Conservation (phyloP, 2,113 vertebrate genomes). For the Climacteris rufus region DNA sequence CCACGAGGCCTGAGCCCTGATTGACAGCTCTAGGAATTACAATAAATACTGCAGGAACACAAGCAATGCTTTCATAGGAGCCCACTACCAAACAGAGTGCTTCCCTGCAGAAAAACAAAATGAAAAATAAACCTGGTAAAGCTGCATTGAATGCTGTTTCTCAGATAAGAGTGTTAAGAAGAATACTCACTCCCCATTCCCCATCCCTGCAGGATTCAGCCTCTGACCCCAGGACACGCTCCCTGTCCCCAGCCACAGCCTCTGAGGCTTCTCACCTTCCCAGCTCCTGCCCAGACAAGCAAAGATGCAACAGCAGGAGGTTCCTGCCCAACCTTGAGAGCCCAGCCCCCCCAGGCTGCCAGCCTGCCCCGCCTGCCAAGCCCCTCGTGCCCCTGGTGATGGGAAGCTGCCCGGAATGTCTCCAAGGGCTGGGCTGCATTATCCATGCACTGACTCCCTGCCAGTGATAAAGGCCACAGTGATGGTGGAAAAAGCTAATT, state of each 20-base stretch:
- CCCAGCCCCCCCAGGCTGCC: background rate
- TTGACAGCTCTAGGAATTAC: conserved; percentile 49
- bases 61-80: background rate
- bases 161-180: background rate
- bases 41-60: conserved; percentile 33
- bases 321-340: accelerated
- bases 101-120: background rate
- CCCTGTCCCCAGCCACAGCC: background rate
- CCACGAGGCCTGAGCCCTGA: conserved; percentile 23
- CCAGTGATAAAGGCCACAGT: background rate
- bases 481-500: background rate
- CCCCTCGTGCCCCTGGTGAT: background rate
- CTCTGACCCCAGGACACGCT: background rate
- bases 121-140: background rate
- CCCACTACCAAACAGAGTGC: background rate
- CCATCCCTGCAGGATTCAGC: background rate
- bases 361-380: background rate
- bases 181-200: background rate
- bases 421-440: background rate
- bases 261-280: background rate
- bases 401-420: background rate
- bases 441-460: background rate
- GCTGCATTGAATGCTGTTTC: background rate
- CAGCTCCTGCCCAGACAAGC: background rate
- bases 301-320: background rate